Percentiles rank a stretch among this genome's conserved stretches.
phyloP scores from a whole-genome alignment of 2,113 vertebrate genomes.

The Oryzias melastigma region DNA sequence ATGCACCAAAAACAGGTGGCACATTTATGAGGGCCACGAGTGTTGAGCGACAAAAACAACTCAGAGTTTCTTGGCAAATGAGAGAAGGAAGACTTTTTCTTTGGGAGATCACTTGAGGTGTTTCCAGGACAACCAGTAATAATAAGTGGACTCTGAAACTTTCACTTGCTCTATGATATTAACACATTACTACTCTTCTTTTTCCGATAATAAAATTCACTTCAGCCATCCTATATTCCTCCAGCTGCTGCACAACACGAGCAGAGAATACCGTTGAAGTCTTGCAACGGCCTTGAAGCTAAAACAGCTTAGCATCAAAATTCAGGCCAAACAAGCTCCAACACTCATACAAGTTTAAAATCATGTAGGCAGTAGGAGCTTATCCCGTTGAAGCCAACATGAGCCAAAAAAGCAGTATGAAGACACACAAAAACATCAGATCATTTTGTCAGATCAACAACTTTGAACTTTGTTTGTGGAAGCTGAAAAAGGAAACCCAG shows the following conservation, averaged over 20 bases:
- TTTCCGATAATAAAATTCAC: slow-evolving; percentile 65
- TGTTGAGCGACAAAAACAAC: slow-evolving; percentile 47
- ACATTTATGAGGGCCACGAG: slow-evolving; percentile 43
- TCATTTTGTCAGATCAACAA: slow-evolving; percentile 1
- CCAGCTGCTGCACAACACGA: slow-evolving; percentile 30
- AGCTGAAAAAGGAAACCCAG: not conserved
- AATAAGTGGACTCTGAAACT: no score
- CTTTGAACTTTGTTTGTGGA: slow-evolving; percentile 6
- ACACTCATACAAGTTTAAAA: not conserved
- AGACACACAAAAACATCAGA: not conserved
- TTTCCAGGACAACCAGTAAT: no score
- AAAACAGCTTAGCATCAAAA: slow-evolving; percentile 23
- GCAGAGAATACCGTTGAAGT: slow-evolving; percentile 47
- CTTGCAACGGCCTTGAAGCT: not conserved
- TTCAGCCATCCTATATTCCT: slow-evolving; percentile 40
- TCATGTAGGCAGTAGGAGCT: not conserved
- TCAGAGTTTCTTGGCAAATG: slow-evolving; percentile 39
- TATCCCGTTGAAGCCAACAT: not conserved
- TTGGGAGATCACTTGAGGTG: not conserved
- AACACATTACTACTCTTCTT: slow-evolving; percentile 27
- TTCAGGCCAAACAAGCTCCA: not conserved
- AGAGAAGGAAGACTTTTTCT: slow-evolving; percentile 16
- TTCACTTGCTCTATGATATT: slow-evolving; percentile 1
- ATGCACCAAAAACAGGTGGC: slow-evolving; percentile 68
- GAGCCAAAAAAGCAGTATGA: not conserved